phyloP scores from a whole-genome alignment of 1,140 invertebrate species.

The Lasioglossum albipes region DNA sequence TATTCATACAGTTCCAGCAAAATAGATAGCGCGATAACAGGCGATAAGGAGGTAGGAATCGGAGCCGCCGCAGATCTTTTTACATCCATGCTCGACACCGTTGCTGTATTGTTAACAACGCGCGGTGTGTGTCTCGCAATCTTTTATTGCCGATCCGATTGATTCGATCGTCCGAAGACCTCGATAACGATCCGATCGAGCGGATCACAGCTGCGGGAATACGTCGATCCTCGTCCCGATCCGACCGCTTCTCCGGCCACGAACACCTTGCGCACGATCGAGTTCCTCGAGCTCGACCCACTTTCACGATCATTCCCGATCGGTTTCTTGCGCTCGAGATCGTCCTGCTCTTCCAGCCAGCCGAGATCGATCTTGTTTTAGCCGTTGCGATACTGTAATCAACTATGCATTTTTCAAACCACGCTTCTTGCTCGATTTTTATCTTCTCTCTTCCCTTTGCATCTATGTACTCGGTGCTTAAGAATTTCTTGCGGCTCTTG shows the following conservation, averaged over 20 bases:
- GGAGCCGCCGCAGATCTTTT: conserved; percentile 40
- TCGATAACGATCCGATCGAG: not conserved
- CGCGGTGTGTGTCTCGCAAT: not conserved
- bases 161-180: not conserved
- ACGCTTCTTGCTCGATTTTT: too few relatives aligned
- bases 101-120: not conserved
- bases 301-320: conserved; percentile 1
- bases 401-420: too few relatives aligned
- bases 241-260: not conserved
- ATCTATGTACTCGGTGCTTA: too few relatives aligned
- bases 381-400: too few relatives aligned
- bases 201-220: not conserved
- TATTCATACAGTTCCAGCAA: conserved; percentile 50
- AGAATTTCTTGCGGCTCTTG: too few relatives aligned
- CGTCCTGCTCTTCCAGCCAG: too few relatives aligned
- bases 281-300: not conserved
- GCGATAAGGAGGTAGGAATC: conserved; percentile 44
- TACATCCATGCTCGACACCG: conserved; percentile 13
- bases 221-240: not conserved
- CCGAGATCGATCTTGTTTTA: too few relatives aligned
- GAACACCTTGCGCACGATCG: conserved; percentile 2
- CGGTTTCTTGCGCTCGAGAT: not conserved
- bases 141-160: not conserved
- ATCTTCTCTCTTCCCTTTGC: too few relatives aligned
- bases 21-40: conserved; percentile 54